Evolutionary conservation across 1,140 invertebrate species (phyloP), one percentile per base, ranked within the genome.

Genomic region (Antheraea mylitta): DNA sequence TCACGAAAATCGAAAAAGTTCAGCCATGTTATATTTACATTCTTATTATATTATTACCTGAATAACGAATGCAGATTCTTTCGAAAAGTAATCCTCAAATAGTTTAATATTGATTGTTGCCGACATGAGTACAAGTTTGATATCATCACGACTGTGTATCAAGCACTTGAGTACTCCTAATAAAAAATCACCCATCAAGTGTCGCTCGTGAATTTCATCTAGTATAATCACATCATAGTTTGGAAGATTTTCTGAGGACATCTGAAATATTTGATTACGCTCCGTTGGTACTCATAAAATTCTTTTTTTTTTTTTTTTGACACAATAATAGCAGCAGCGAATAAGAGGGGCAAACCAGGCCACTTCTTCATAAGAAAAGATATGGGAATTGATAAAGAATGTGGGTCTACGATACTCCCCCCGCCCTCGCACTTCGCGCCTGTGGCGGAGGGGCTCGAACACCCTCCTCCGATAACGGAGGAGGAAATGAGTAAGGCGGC

Each of bases 101-200:
- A 99, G 93, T 74, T 98, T 93, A 58, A 99, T 96, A 92, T 99
- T 99, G 58, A 99, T 99, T 2, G 99, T 99, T 13, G 99, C 99
- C 7, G 98, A 99, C 99, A 99, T 99, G 0, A 99, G 94, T 18
- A 99, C 96, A 7, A 99, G 91, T 91, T 99, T 99, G 5, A 99
- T 89, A 82, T 99, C 95, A 18, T 93, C 82, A 66, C 96, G 93
- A 86, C 96, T 96, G 79, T 96, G 94, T 58, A 99, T 92, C 7
- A 99, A 84, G 85, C 98, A 98, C 84, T 98, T 98, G 66, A 99
- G 94, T 8, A 99, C 95, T 4, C 98, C 98, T 8, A 99, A 91
- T 18, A 99, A 92, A 90, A 99, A 99, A 90, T 99, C 99, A 22
- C 98, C 98, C 83, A 98, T 96, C 7, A 99, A 94, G 93, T 99